These are phyloP conservation scores for Drosophila falleni DNA, from an alignment of 2,888 invertebrate species.

Conservation along the genomic window DNA sequence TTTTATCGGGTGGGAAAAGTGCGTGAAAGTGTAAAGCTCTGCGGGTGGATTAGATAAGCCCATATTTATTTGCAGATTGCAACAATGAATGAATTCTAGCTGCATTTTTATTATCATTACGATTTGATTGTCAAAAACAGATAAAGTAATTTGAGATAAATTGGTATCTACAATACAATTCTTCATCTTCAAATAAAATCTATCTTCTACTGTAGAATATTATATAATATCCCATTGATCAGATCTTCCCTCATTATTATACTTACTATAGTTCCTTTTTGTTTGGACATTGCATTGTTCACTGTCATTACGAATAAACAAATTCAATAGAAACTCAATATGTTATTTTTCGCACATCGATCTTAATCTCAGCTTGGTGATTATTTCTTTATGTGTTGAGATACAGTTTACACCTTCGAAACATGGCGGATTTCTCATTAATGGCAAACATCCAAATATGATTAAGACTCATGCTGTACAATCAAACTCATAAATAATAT, in stretches of 20 bases:
- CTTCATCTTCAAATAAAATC: too few relatives aligned
- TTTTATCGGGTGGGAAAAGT: slow-evolving; percentile 16
- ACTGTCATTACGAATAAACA: background rate
- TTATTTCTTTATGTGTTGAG: slow-evolving; percentile 13
- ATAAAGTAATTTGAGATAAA: too few relatives aligned
- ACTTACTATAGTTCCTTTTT: background rate
- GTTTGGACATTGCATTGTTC: background rate
- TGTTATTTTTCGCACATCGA: slow-evolving; percentile 30
- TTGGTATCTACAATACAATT: too few relatives aligned
- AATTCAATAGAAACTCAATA: background rate
- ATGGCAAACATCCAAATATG: slow-evolving; percentile 58
- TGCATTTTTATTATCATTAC: background rate
- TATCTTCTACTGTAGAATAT: too few relatives aligned
- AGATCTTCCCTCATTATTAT: background rate
- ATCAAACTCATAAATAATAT: slow-evolving; percentile 72
- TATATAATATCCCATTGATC: too few relatives aligned
- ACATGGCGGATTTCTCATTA: slow-evolving; percentile 36
- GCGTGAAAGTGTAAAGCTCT: slow-evolving; percentile 19
- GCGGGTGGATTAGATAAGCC: slow-evolving; percentile 3
- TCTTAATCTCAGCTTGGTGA: slow-evolving; percentile 11
- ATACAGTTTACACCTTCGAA: slow-evolving; percentile 15
- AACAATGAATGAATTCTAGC: slow-evolving; percentile 7
- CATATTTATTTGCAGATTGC: background rate
- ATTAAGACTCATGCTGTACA: slow-evolving; percentile 55
- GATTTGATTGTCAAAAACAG: background rate